Evolutionary conservation across 2,888 invertebrate species (phyloP).

Genomic region (Drosophila anceps): DNA sequence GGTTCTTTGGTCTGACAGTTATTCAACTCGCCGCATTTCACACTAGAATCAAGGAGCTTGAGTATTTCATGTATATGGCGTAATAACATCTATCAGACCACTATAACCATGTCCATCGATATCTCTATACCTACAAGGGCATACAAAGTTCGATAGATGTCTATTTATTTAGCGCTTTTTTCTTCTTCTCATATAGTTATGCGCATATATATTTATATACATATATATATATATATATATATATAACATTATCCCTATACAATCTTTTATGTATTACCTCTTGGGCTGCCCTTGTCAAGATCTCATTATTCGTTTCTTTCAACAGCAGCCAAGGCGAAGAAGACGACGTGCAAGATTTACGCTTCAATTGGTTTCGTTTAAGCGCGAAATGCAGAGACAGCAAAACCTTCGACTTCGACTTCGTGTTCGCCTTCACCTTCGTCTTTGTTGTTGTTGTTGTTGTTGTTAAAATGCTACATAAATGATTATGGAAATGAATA

Average conservation of each 20-base stretch:
- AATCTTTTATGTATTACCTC: conserved; percentile 17
- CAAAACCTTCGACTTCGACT: conserved; percentile 19
- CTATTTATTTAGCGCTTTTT: not conserved
- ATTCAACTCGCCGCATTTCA: not conserved
- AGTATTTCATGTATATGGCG: too few species aligned
- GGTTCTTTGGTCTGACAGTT: not conserved
- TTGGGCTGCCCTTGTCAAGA: conserved; percentile 36
- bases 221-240: not conserved
- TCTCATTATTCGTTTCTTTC: conserved; percentile 66
- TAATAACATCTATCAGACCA: too few species aligned
- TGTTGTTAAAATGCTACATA: conserved; percentile 38
- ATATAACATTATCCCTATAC: not conserved
- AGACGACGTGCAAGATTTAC: conserved; percentile 74
- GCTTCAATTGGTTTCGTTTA: conserved; percentile 78
- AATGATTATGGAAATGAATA: conserved; percentile 73
- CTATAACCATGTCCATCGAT: not conserved
- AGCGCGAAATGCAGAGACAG: conserved; percentile 70
- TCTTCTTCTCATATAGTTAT: not conserved
- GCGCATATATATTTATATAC: not conserved
- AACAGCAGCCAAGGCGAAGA: conserved; percentile 39
- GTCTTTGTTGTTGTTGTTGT: conserved; percentile 20
- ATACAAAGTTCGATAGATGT: not conserved
- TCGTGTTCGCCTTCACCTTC: not conserved
- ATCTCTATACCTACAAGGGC: not conserved
- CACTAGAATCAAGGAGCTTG: too few species aligned